A percentile compares a stretch with the other conserved stretches of the same genome.
phyloP scores from a whole-genome alignment of 2,888 invertebrate species.

The Xanthia togata region DNA sequence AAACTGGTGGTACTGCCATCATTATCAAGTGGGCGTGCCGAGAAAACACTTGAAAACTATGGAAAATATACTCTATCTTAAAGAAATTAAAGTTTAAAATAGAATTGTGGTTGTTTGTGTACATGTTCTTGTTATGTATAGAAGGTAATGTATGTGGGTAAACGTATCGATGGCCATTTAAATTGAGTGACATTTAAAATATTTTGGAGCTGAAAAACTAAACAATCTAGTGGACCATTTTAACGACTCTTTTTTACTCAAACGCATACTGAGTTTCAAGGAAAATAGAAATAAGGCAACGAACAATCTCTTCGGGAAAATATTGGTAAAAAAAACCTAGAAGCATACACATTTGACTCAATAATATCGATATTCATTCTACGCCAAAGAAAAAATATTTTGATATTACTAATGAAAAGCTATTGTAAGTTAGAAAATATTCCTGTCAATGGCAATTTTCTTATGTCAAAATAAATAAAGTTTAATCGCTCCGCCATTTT shows the following conservation, averaged over 20 bases:
- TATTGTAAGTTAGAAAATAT: too few relatives aligned
- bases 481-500: conserved; percentile 25
- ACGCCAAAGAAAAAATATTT: not conserved
- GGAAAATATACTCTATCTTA: conserved; percentile 29
- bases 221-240: not conserved
- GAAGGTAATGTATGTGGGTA: conserved; percentile 16
- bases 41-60: conserved; percentile 8
- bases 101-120: not conserved
- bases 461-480: not conserved
- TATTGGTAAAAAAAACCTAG: not conserved
- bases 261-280: not conserved
- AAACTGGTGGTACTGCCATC: conserved; percentile 42
- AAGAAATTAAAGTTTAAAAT: conserved; percentile 3
- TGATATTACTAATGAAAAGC: not conserved
- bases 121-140: conserved; percentile 5
- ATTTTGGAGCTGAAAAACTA: not conserved
- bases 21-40: conserved; percentile 58
- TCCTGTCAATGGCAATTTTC: not conserved
- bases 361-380: not conserved
- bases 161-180: conserved; percentile 26
- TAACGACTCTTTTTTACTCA: too few relatives aligned
- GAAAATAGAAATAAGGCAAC: not conserved
- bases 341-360: not conserved
- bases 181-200: not conserved
- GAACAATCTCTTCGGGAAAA: not conserved